Base-by-base conservation (phyloP, 2,888 invertebrate genomes). In the Serripes groenlandicus region DNA sequence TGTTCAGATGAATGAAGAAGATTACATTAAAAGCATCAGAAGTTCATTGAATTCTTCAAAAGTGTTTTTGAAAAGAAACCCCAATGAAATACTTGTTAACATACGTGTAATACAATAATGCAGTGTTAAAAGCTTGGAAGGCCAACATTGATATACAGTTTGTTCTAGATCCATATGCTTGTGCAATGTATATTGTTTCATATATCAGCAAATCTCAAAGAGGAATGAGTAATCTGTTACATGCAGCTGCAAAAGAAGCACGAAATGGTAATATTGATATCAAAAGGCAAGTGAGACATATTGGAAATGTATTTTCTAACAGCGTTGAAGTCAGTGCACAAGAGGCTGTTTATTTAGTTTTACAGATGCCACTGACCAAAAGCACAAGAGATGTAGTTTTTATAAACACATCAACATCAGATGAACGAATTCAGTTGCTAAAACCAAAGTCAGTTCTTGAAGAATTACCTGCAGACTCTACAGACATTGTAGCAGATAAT, bases 271-370 rank as follows among this genome's bases (percentile, higher is more conserved):
- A 86, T 68, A 52, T 76, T n/a, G 78, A 84, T 66, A 37, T 86
- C n/a, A 81, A 74, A 34, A 60, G 66, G 69, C 85, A 88, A 76
- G 82, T 88, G n/a, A 58, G 86, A 58, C 83, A 82, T 70, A 78
- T 84, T 66, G 81, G 83, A 21, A 85, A 85, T 64, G 75, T 76
- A 2, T 86, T 86, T 52, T 69, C 77, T n/a, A 88, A 79, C 42
- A 69, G 62, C 56, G 66, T 80, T 28, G 42, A 42, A 42, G 42
- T 42, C 18, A 42, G 42, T 42, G 42, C 42, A 11, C 42, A 42
- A 42, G 42, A 42, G 18, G 42, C 42, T 42, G 42, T 42, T 42
- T 42, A n/a, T n/a, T n/a, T n/a, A n/a, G n/a, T n/a, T n/a, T n/a
- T n/a, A n/a, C n/a, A n/a, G n/a, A n/a, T n/a, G n/a, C n/a, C n/a